Evolutionary conservation across 2,888 invertebrate species (phyloP).

Genomic region (Gastracanthus pulcherrimus): DNA sequence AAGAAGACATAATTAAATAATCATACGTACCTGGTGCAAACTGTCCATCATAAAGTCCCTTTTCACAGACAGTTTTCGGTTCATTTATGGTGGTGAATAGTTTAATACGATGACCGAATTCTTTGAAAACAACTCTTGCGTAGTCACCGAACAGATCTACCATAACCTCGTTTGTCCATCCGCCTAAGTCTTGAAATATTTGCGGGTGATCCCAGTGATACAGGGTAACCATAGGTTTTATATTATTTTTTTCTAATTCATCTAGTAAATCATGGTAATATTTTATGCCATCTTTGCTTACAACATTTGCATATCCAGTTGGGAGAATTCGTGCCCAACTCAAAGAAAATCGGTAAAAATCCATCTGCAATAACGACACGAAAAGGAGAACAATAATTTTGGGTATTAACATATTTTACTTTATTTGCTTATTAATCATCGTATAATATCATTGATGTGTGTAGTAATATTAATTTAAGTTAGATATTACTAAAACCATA

Average conservation of each 20-base stretch:
- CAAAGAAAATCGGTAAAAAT: constrained; percentile 73
- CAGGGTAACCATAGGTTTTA: constrained; percentile 82
- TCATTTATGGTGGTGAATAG: constrained; percentile 90
- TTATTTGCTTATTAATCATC: too few species aligned
- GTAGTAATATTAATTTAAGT: background rate
- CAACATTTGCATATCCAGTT: constrained; percentile 72
- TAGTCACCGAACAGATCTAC: too few species aligned
- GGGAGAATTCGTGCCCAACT: constrained; percentile 79
- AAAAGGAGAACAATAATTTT: too few species aligned
- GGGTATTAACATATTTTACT: too few species aligned
- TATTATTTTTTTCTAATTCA: constrained; percentile 79
- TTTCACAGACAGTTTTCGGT: constrained; percentile 80
- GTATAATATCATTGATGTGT: too few species aligned
- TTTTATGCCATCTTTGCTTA: constrained; percentile 75
- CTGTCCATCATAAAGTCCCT: constrained; percentile 77
- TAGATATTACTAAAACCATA: background rate
- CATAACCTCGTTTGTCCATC: too few species aligned
- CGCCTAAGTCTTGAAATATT: constrained; percentile 80
- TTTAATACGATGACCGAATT: constrained; percentile 80
- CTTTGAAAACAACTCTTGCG: too few species aligned
- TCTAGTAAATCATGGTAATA: constrained; percentile 79
- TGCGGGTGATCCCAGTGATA: constrained; percentile 85
- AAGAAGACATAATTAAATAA: too few species aligned
- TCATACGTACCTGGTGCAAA: constrained; percentile 25
- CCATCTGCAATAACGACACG: constrained; percentile 68